Percentiles rank a stretch among this genome's conserved stretches.
phyloP scores from a whole-genome alignment of 2,888 invertebrate species.

The Tiliacea citrago region DNA sequence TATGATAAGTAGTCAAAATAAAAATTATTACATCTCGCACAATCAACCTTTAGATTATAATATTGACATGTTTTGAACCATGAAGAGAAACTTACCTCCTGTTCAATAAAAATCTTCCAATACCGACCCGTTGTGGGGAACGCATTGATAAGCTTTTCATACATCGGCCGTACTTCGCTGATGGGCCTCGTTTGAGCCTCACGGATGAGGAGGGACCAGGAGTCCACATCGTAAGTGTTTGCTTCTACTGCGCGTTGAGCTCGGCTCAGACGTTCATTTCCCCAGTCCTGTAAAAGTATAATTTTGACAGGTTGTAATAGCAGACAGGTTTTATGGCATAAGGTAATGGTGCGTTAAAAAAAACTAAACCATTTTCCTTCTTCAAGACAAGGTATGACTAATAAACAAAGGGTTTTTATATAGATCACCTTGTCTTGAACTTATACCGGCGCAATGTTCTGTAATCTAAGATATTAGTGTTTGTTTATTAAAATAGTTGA shows the following conservation, averaged over 20 bases:
- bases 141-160: slow-evolving; percentile 97
- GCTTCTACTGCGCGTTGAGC: slow-evolving; percentile 96
- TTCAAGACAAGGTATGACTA: background rate
- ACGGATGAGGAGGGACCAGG: slow-evolving; percentile 98
- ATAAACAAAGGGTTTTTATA: background rate
- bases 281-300: slow-evolving; percentile 94
- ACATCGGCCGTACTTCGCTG: slow-evolving; percentile 97
- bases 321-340: background rate
- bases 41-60: no score
- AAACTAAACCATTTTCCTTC: background rate
- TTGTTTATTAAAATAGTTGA: background rate
- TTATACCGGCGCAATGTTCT: background rate
- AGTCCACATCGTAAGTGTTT: slow-evolving; percentile 98
- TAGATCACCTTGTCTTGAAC: background rate
- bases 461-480: background rate
- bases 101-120: slow-evolving; percentile 99
- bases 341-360: background rate
- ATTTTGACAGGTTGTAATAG: background rate
- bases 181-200: slow-evolving; percentile 97
- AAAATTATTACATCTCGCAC: no score
- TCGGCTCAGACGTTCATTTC: slow-evolving; percentile 95
- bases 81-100: slow-evolving; percentile 93
- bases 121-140: slow-evolving; percentile 99
- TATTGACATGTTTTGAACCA: background rate
- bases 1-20: no score